phyloP scores from a whole-genome alignment of 2,888 invertebrate genomes.

The Megastigmus dorsalis region DNA sequence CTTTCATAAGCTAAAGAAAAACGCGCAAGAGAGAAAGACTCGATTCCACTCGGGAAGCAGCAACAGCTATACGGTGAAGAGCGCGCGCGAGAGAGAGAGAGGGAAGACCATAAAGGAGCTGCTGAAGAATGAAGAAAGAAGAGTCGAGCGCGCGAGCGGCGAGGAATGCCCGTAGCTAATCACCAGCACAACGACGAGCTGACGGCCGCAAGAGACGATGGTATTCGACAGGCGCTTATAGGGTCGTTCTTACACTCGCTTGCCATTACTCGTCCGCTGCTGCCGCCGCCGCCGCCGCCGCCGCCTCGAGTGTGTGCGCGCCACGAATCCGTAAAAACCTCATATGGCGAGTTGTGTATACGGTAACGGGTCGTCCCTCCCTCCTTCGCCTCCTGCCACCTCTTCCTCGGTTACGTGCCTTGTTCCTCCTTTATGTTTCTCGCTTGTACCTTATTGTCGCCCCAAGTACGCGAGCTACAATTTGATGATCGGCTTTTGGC shows the following conservation, averaged over 20 bases:
- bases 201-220: no score
- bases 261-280: no score
- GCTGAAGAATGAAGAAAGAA: no score
- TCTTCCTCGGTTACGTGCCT: constrained; percentile 17
- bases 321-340: constrained; percentile 15
- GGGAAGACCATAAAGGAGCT: not conserved
- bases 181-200: no score
- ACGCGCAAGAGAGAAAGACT: no score
- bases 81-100: not conserved
- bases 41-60: not conserved
- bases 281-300: no score
- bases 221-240: constrained; percentile 35
- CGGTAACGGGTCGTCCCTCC: not conserved
- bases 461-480: constrained; percentile 7
- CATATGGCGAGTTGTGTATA: not conserved
- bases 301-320: not conserved
- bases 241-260: no score
- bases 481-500: not conserved
- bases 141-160: not conserved
- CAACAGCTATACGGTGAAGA: no score
- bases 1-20: no score
- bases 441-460: constrained; percentile 25
- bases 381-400: no score
- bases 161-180: constrained; percentile 33
- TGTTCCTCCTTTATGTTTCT: constrained; percentile 9